Conservation (phyloP, 2,113 vertebrate genomes). For the Verasper variegatus region DNA sequence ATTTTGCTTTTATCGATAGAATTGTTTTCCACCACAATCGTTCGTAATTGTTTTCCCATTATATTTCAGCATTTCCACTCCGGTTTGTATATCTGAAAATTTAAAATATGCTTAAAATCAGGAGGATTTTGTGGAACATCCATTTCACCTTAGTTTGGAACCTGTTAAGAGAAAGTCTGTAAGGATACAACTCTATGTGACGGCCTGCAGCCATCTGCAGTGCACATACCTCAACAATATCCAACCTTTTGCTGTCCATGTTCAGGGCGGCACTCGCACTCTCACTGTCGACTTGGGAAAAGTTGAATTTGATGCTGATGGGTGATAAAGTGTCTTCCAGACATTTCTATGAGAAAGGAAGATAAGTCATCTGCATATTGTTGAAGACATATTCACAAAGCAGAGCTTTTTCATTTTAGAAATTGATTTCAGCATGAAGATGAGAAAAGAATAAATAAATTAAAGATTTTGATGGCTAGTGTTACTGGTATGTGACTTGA, state of each 20-base stretch:
- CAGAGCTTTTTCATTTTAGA: neutral
- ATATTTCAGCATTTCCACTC: no score
- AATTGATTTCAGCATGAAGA: neutral
- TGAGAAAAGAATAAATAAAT: neutral
- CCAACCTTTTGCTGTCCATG: constrained; percentile 42
- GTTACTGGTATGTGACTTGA: neutral
- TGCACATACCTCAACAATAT: constrained; percentile 36
- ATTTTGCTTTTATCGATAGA: no score
- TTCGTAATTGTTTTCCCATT: no score
- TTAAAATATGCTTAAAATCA: no score
- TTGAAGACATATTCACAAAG: neutral
- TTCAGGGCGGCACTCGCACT: constrained; percentile 43
- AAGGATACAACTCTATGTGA: no score
- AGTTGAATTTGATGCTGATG: constrained; percentile 78
- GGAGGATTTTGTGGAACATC: no score
- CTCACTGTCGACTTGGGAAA: constrained; percentile 73
- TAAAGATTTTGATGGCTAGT: neutral
- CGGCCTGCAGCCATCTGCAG: no score
- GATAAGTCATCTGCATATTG: neutral
- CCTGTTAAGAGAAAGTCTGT: no score
- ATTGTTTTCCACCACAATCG: no score
- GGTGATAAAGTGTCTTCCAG: constrained; percentile 82
- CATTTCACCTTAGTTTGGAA: no score
- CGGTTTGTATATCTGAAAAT: no score
- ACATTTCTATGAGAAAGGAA: constrained; percentile 74